Base-by-base conservation (phyloP, 2,113 vertebrate genomes). In the Nothobranchius furzeri region DNA sequence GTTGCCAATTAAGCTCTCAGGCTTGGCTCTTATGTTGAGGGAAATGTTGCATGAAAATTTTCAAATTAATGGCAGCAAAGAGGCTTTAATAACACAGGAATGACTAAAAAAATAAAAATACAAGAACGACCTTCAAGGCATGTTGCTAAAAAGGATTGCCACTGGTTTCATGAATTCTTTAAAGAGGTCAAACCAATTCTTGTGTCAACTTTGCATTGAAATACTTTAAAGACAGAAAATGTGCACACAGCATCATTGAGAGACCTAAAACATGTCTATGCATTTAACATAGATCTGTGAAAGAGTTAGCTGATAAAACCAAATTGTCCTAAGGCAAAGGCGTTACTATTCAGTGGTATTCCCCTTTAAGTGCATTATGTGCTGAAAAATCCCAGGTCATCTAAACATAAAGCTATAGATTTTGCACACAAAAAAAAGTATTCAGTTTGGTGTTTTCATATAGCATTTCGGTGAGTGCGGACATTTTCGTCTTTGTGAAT, bases 1-100 rank as follows among this genome's bases (percentile, higher is more conserved):
- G 92, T 85, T 91, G 90, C 89, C 92, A 90, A 85, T 77, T 92
- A 85, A 91, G 71, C 86, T 89, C 88, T 90, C 91, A 90, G 87
- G 85, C 83, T 77, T 30, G 85, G 64, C 56, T 86, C 91, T 90
- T 76, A 89, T 89, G 62, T 71, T 85, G 76, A 84, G 80, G 55
- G 46, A 79, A 66, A 81, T 69, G 64, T 76, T 89, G 54, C 8
- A 55, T 57, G 69, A 50, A 68, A 72, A 67, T 75, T 60, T 68
- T 56, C 15, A 58, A 56, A 65, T 74, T 75, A 70, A 66, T 67
- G 56, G 76, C 67, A 75, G 72, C 49, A 66, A 70, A 46, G 25
- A 67, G 50, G 58, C 57, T 80, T 63, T 68, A 68, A 74, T n/a
- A 69, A 66, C 50, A 77, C 8, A 60, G 64, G 64, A 74, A 64